Conservation (phyloP, 2,797 vertebrate genomes). For the Myioborus miniatus region DNA sequence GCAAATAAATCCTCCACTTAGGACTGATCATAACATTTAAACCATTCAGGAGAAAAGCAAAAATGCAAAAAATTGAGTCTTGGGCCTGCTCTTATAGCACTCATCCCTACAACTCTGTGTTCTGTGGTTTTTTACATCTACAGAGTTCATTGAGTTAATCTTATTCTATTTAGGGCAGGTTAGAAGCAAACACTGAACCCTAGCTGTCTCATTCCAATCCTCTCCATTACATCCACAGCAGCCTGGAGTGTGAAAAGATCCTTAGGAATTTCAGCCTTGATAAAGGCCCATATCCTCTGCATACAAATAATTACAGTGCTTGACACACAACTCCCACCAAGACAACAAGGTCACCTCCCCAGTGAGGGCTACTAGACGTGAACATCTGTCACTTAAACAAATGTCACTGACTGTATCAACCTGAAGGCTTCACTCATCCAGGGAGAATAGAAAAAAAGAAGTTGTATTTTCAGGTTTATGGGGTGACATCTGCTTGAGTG, state of each 20-base stretch:
- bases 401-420: background rate
- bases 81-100: background rate
- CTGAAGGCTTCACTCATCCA: background rate
- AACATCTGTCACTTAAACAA: constrained; percentile 61
- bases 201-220: background rate
- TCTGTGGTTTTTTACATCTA: background rate
- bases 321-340: background rate
- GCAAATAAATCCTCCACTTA: background rate
- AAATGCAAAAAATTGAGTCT: background rate
- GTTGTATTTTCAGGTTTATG: background rate
- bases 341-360: constrained; percentile 41
- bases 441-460: background rate
- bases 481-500: constrained; percentile 53
- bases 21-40: background rate
- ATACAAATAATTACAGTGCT: background rate
- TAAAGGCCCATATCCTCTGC: background rate
- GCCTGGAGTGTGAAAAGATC: background rate
- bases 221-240: background rate
- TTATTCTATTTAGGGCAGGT: background rate
- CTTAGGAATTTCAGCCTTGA: background rate
- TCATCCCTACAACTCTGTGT: background rate
- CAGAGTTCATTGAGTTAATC: background rate
- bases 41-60: background rate
- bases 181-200: background rate
- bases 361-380: background rate